A percentile compares a stretch with the other conserved stretches of the same genome.
These are phyloP conservation scores for Carabus problematicus DNA, from an alignment of 2,888 invertebrate genomes.

Conservation along the genomic window DNA sequence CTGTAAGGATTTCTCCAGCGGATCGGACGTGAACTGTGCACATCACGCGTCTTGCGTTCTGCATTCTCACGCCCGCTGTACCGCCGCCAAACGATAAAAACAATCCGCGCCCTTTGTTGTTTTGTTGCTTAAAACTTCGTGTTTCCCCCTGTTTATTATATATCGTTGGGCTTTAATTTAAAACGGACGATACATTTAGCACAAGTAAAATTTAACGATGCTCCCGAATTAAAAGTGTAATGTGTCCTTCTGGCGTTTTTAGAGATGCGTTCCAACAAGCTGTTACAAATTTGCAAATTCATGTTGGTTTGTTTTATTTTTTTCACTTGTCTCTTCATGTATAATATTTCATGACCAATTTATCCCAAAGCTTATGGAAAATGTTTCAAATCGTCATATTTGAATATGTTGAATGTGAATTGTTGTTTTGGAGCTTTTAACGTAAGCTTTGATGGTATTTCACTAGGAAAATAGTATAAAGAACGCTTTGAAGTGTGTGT, in stretches of 20 bases:
- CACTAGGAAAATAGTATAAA: too few species aligned
- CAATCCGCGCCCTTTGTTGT: slow-evolving; percentile 26
- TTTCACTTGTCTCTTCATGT: too few species aligned
- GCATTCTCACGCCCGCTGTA: background rate
- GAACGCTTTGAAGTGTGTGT: too few species aligned
- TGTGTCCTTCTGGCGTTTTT: slow-evolving; percentile 29
- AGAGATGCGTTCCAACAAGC: slow-evolving; percentile 27
- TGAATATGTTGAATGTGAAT: too few species aligned
- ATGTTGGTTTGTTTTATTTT: too few species aligned
- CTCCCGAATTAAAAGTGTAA: slow-evolving; percentile 13
- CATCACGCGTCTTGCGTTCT: background rate
- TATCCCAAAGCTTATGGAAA: too few species aligned
- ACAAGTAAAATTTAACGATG: slow-evolving; percentile 37
- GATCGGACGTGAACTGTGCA: slow-evolving; percentile 13
- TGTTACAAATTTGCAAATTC: slow-evolving; percentile 29
- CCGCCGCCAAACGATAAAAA: slow-evolving; percentile 24
- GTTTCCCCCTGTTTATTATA: slow-evolving; percentile 19
- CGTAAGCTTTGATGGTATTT: too few species aligned
- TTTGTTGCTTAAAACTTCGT: slow-evolving; percentile 1
- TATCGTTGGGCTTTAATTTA: slow-evolving; percentile 32
- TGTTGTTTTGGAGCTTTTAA: too few species aligned
- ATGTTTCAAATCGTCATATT: too few species aligned
- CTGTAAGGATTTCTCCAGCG: slow-evolving; percentile 25
- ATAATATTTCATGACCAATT: too few species aligned
- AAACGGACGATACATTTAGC: slow-evolving; percentile 31